These are phyloP conservation scores for Loxodonta africana DNA, from an alignment of 2,113 vertebrate species.

Conservation along the genomic window DNA sequence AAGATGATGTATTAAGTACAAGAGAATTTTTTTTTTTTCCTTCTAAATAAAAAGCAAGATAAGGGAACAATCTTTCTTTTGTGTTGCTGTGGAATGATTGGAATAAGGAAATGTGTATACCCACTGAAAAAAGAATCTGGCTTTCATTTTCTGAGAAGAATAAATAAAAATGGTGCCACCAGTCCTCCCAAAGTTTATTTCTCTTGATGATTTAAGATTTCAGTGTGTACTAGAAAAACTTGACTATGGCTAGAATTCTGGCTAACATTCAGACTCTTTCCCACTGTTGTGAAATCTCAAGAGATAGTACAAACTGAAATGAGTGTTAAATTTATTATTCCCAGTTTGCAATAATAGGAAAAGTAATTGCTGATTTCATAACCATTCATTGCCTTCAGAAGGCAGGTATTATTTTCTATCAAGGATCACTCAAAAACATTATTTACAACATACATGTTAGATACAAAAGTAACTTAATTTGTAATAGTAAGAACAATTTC, in stretches of 20 bases:
- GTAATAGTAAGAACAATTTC: neutral
- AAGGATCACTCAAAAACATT: slow-evolving; percentile 3
- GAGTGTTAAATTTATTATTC: neutral
- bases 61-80: slow-evolving; percentile 59
- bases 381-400: neutral
- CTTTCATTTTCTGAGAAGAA: slow-evolving; percentile 58
- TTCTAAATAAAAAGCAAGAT: slow-evolving; percentile 59
- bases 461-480: slow-evolving; percentile 42
- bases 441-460: neutral
- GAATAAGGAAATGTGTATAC: slow-evolving; percentile 8
- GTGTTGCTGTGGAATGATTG: slow-evolving; percentile 14
- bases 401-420: neutral
- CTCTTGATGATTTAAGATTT: slow-evolving; percentile 46
- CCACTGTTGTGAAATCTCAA: neutral
- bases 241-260: slow-evolving; percentile 22
- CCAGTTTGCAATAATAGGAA: neutral
- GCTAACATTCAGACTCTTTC: neutral
- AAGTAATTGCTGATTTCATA: neutral
- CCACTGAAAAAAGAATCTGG: slow-evolving; percentile 42
- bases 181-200: slow-evolving; percentile 44
- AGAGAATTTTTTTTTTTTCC: slow-evolving; percentile 49
- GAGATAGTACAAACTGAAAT: neutral
- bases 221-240: neutral
- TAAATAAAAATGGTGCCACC: slow-evolving; percentile 18
- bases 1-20: slow-evolving; percentile 72